Conservation (phyloP, 53 echinoderm and acorn worm genomes). For the Temnopleurus reevesii region DNA sequence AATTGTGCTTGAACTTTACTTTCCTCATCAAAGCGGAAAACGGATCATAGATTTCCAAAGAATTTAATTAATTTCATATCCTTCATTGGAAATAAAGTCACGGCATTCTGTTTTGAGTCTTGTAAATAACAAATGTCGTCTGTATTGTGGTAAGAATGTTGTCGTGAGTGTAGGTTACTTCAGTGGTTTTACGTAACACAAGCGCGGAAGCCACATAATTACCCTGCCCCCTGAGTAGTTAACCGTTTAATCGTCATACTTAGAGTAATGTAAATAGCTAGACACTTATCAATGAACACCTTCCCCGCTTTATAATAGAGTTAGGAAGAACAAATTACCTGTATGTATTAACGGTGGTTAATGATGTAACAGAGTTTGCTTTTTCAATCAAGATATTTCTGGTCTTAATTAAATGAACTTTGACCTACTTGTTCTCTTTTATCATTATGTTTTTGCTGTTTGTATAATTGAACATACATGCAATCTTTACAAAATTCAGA, state of each 20-base stretch:
- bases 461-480: too few relatives aligned
- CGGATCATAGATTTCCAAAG: not conserved
- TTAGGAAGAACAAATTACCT: not conserved
- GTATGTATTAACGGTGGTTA: not conserved
- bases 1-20: not conserved
- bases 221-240: not conserved
- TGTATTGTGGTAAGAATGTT: not conserved
- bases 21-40: not conserved
- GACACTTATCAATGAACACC: not conserved
- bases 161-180: not conserved
- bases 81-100: not conserved
- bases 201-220: conserved; percentile 20
- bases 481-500: too few relatives aligned
- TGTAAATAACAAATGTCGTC: not conserved
- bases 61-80: not conserved
- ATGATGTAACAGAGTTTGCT: not conserved
- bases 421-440: too few relatives aligned
- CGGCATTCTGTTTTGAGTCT: not conserved
- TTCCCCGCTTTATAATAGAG: not conserved
- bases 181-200: not conserved
- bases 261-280: not conserved
- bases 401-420: too few relatives aligned
- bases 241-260: not conserved
- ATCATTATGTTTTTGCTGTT: too few relatives aligned
- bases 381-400: not conserved